Conservation (phyloP, 2,797 vertebrate genomes). For the Nannoperca obscura region DNA sequence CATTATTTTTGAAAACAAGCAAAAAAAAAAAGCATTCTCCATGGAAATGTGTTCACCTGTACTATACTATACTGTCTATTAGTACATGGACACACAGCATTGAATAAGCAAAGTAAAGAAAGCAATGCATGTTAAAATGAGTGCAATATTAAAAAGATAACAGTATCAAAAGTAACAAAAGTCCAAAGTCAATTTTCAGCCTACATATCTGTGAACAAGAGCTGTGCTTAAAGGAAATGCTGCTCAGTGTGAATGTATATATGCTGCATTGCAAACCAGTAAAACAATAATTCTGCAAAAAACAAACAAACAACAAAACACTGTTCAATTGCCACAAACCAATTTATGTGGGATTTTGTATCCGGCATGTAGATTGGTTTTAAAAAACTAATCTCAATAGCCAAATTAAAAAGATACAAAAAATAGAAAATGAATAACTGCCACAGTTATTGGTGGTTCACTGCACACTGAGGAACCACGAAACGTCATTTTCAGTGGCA, state of each 20-base stretch:
- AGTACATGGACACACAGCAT: conserved; percentile 52
- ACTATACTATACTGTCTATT: conserved; percentile 64
- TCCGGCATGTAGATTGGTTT: conserved; percentile 9
- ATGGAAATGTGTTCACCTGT: conserved; percentile 79
- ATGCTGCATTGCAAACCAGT: conserved; percentile 35
- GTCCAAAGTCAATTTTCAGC: conserved; percentile 46
- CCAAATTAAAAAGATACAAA: conserved; percentile 45
- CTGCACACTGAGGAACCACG: conserved; percentile 7
- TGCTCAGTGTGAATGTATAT: conserved; percentile 50
- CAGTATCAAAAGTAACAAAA: conserved; percentile 77
- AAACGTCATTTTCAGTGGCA: conserved; percentile 21
- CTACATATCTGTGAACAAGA: conserved; percentile 41
- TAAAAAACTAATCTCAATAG: conserved; percentile 26
- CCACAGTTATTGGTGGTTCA: conserved; percentile 30
- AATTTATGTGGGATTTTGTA: conserved; percentile 23
- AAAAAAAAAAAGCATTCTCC: conserved; percentile 60
- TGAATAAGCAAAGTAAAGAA: conserved; percentile 66
- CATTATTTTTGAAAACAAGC: conserved; percentile 28
- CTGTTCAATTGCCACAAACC: conserved; percentile 5
- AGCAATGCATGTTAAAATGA: conserved; percentile 62
- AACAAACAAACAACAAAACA: conserved; percentile 18
- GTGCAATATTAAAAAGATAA: conserved; percentile 63
- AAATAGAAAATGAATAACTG: conserved; percentile 37
- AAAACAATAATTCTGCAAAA: conserved; percentile 31
- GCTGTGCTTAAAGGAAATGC: conserved; percentile 65